phyloP scores from a whole-genome alignment of 2,113 vertebrate genomes.

The Datnioides undecimradiatus region DNA sequence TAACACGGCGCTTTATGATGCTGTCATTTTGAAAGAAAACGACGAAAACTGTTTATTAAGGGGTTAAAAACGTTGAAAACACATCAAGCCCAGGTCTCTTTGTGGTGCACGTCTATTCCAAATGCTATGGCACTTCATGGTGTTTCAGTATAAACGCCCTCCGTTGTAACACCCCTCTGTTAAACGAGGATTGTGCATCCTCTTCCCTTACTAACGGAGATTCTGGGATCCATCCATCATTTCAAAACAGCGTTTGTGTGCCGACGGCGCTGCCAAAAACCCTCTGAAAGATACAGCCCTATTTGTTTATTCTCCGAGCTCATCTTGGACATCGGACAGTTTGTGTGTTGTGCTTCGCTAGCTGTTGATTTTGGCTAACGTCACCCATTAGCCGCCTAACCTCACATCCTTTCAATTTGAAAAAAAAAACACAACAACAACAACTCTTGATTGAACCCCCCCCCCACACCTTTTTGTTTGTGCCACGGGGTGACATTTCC shows the following conservation, averaged over 20 bases:
- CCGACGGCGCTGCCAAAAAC: slow-evolving; percentile 36
- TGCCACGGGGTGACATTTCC: slow-evolving; percentile 39
- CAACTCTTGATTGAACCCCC: slow-evolving; percentile 33
- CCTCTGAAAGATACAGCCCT: slow-evolving; percentile 33
- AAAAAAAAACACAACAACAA: no score
- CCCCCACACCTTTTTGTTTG: slow-evolving; percentile 1
- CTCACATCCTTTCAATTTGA: not conserved
- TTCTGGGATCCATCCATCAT: slow-evolving; percentile 35
- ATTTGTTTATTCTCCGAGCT: slow-evolving; percentile 49
- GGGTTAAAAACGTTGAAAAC: no score
- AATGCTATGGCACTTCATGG: no score
- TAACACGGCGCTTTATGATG: no score
- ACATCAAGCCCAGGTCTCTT: not conserved
- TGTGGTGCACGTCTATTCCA: no score
- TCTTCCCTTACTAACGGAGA: not conserved
- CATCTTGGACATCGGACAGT: slow-evolving; percentile 37
- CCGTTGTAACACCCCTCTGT: not conserved
- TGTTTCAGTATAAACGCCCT: not conserved
- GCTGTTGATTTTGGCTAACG: slow-evolving; percentile 56
- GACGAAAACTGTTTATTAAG: no score
- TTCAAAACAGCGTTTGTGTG: slow-evolving; percentile 41
- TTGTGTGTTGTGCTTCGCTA: slow-evolving; percentile 28
- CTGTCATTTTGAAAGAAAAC: no score
- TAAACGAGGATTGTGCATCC: not conserved
- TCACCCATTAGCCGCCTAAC: slow-evolving; percentile 35